Percentiles rank a stretch among this genome's conserved stretches.
These are phyloP conservation scores for Molothrus aeneus DNA, from an alignment of 2,797 vertebrate genomes.

Conservation along the genomic window DNA sequence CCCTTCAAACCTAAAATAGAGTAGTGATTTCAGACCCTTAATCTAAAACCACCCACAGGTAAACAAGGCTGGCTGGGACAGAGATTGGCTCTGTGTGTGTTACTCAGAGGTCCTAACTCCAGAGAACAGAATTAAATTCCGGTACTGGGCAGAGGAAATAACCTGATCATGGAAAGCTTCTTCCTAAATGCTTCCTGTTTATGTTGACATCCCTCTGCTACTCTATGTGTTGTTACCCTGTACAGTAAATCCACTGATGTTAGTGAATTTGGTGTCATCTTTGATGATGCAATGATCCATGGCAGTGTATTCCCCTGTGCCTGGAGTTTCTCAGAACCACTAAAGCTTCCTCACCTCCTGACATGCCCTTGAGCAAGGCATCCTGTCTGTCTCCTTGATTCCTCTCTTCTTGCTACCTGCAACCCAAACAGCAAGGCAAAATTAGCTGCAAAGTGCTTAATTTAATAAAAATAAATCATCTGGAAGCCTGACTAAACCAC, in stretches of 20 bases:
- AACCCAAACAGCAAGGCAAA: not conserved
- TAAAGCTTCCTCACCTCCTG: slow-evolving; percentile 48
- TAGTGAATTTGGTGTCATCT: not conserved
- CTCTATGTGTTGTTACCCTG: not conserved
- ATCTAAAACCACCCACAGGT: not conserved
- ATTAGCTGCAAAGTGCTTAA: not conserved
- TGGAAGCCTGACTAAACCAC: not conserved
- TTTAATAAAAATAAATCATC: too few relatives aligned
- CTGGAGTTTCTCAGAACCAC: not conserved
- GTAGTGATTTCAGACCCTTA: not conserved
- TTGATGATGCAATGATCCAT: not conserved
- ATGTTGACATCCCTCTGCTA: not conserved
- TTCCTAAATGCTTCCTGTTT: not conserved
- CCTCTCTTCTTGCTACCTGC: not conserved
- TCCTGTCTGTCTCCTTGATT: not conserved
- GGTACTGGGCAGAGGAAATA: not conserved
- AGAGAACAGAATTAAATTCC: not conserved
- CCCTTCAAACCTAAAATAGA: not conserved
- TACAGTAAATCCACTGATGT: not conserved
- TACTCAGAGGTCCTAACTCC: not conserved
- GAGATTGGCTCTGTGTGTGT: not conserved
- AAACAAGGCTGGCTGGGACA: not conserved
- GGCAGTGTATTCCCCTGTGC: not conserved
- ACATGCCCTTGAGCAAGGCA: not conserved
- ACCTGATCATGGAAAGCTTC: not conserved